These are phyloP conservation scores for Botia kubotai DNA, from an alignment of 2,797 vertebrate genomes.

Conservation along the genomic window DNA sequence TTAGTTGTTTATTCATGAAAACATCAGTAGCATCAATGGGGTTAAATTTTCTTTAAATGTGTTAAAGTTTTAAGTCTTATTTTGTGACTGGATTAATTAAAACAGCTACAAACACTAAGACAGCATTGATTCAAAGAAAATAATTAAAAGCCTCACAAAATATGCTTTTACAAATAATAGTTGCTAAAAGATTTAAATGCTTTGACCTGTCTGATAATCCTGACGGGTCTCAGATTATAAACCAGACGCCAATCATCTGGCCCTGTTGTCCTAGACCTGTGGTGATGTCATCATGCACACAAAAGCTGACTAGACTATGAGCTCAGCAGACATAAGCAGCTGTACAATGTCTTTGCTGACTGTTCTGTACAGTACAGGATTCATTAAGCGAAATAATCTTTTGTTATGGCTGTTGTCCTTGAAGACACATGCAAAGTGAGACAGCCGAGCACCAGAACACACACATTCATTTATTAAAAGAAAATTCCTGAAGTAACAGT, in stretches of 20 bases:
- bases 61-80: too few species aligned
- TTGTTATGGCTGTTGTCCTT: constrained; percentile 1
- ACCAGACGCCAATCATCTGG: constrained; percentile 19
- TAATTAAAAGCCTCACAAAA: not conserved
- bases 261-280: not conserved
- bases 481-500: not conserved
- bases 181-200: not conserved
- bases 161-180: too few species aligned
- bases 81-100: too few species aligned
- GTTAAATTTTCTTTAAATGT: too few species aligned
- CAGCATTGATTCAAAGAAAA: not conserved
- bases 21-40: not conserved
- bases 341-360: constrained; percentile 19
- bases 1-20: constrained; percentile 41
- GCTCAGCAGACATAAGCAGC: constrained; percentile 15
- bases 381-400: constrained; percentile 9
- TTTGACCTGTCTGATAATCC: constrained; percentile 11
- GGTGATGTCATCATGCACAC: constrained; percentile 8
- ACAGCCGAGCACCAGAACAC: not conserved
- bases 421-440: not conserved
- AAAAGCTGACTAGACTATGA: constrained; percentile 22
- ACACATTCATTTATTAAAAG: not conserved
- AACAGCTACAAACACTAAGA: too few species aligned
- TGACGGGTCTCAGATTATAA: constrained; percentile 36
- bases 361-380: not conserved